phyloP scores from a whole-genome alignment of 2,113 vertebrate species.

The Semicossyphus pulcher region DNA sequence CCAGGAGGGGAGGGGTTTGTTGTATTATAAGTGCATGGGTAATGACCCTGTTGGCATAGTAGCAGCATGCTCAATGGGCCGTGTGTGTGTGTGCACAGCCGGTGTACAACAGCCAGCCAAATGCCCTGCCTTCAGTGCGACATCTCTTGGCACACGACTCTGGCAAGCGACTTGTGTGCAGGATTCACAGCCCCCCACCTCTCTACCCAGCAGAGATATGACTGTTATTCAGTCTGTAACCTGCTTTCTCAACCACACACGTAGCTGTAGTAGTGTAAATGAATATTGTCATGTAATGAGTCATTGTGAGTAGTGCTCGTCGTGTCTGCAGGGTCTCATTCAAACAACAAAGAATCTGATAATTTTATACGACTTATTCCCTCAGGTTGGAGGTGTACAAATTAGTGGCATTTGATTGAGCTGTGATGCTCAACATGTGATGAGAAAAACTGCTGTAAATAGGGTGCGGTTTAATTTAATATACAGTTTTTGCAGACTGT shows the following conservation, averaged over 20 bases:
- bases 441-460: no score
- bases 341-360: not conserved
- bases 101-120: slow-evolving; percentile 66
- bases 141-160: slow-evolving; percentile 69
- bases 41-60: slow-evolving; percentile 85
- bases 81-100: slow-evolving; percentile 72
- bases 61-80: slow-evolving; percentile 81
- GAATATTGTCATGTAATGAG: not conserved
- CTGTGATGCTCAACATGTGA: no score
- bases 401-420: no score
- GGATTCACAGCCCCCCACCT: slow-evolving; percentile 23
- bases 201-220: slow-evolving; percentile 27
- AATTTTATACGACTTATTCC: not conserved
- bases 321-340: not conserved
- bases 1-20: slow-evolving; percentile 77
- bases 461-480: no score
- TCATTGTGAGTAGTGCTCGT: not conserved
- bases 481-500: no score
- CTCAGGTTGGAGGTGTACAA: not conserved
- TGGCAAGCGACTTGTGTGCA: slow-evolving; percentile 47
- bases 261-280: not conserved
- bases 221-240: slow-evolving; percentile 20
- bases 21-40: slow-evolving; percentile 80
- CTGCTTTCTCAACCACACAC: slow-evolving; percentile 13
- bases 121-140: slow-evolving; percentile 71